These are phyloP conservation scores for Perca schrenkii DNA, from an alignment of 2,113 vertebrate species.

Conservation along the genomic window DNA sequence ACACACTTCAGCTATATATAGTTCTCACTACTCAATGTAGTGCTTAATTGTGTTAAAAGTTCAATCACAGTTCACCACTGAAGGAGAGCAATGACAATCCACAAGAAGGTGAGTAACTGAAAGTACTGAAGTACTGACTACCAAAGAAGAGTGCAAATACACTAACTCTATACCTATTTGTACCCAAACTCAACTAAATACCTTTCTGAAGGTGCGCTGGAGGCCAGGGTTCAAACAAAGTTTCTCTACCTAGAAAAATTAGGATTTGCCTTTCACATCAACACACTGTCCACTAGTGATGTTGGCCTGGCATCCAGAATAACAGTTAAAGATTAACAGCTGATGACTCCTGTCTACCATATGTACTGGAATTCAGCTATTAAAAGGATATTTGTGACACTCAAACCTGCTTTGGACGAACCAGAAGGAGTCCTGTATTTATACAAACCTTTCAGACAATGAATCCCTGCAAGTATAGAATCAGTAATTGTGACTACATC, in stretches of 20 bases:
- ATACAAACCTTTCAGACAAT: not conserved
- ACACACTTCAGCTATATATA: not conserved
- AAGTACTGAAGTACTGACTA: not conserved
- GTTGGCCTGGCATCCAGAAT: not conserved
- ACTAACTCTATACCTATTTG: too few relatives aligned
- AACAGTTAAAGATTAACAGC: constrained; percentile 11
- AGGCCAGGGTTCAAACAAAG: not conserved
- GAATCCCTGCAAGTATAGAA: not conserved
- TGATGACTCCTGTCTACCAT: not conserved
- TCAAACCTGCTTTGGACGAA: not conserved
- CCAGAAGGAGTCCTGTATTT: not conserved
- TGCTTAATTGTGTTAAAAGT: not conserved
- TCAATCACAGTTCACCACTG: not conserved
- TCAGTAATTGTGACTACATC: not conserved
- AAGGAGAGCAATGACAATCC: not conserved
- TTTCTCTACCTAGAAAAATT: not conserved
- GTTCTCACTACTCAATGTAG: not conserved
- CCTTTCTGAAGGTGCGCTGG: not conserved
- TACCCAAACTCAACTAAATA: not conserved
- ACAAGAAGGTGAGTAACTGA: not conserved
- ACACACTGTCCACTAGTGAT: not conserved
- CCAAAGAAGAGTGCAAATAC: not conserved
- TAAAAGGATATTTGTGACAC: not conserved
- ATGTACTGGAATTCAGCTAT: not conserved
- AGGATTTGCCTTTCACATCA: not conserved